phyloP scores from a whole-genome alignment of 2,113 vertebrate genomes.

The Gobius niger region DNA sequence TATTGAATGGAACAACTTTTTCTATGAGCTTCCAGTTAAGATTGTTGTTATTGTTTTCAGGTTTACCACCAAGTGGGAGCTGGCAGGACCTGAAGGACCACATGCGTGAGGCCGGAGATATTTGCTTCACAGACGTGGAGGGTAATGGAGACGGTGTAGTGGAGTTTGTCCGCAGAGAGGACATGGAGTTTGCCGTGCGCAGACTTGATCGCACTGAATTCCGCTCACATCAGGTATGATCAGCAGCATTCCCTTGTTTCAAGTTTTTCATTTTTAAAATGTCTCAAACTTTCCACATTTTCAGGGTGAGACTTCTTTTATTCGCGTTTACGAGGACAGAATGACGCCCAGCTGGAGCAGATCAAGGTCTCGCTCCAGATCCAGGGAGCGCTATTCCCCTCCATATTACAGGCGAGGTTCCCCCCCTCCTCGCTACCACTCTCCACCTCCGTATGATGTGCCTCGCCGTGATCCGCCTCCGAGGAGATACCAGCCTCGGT shows the following conservation, averaged over 20 bases:
- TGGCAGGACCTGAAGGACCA: conserved; percentile 93
- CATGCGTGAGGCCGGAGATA: conserved; percentile 84
- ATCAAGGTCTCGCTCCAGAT: conserved; percentile 88
- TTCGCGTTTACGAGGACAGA: conserved; percentile 87
- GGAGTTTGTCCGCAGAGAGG: conserved; percentile 86
- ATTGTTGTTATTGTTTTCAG: conserved; percentile 49
- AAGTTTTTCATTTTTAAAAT: neutral
- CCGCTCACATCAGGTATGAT: conserved; percentile 81
- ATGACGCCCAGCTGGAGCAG: conserved; percentile 82
- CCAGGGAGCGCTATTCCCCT: conserved; percentile 86
- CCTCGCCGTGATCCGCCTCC: conserved; percentile 77
- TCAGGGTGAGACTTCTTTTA: conserved; percentile 89
- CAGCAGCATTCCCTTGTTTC: neutral
- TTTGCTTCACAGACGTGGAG: conserved; percentile 85
- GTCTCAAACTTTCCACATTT: neutral
- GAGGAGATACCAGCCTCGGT: conserved; percentile 67
- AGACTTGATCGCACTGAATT: conserved; percentile 86
- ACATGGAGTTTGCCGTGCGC: conserved; percentile 84
- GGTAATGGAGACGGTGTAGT: conserved; percentile 84
- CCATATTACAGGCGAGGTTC: conserved; percentile 84
- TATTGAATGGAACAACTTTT: neutral
- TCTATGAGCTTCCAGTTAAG: neutral
- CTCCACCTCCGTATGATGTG: conserved; percentile 81
- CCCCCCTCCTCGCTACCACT: conserved; percentile 84
- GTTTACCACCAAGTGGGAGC: conserved; percentile 84